These are phyloP conservation scores for Erebia ligea DNA, from an alignment of 2,888 invertebrate genomes.

Conservation along the genomic window DNA sequence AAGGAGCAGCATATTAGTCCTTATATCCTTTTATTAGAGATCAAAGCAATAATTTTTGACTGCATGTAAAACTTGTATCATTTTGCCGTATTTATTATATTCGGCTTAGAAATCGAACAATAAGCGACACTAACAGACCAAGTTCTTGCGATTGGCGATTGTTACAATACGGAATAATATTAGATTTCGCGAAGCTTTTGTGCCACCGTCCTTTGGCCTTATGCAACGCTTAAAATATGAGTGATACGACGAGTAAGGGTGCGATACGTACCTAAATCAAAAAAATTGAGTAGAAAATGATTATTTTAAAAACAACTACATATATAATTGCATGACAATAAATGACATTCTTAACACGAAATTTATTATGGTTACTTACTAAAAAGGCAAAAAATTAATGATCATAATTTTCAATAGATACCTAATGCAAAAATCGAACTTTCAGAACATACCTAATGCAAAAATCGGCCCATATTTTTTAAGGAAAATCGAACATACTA, in stretches of 20 bases:
- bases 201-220: constrained; percentile 51
- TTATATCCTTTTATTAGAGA: constrained; percentile 37
- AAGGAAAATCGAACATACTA: too few relatives aligned
- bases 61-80: constrained; percentile 32
- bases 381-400: too few relatives aligned
- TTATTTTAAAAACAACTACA: too few relatives aligned
- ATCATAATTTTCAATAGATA: too few relatives aligned
- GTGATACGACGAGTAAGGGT: constrained; percentile 44
- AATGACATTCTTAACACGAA: too few relatives aligned
- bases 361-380: too few relatives aligned
- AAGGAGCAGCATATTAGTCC: constrained; percentile 30
- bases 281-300: too few relatives aligned
- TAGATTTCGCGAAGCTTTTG: constrained; percentile 55
- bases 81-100: constrained; percentile 45
- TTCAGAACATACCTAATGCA: too few relatives aligned
- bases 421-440: too few relatives aligned
- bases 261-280: constrained; percentile 23
- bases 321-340: too few relatives aligned
- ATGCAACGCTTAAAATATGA: constrained; percentile 45
- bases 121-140: constrained; percentile 59
- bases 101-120: constrained; percentile 60
- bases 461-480: too few relatives aligned
- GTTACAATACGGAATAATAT: constrained; percentile 59
- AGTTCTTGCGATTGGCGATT: constrained; percentile 68
- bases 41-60: constrained; percentile 26